phyloP scores from a whole-genome alignment of 2,797 vertebrate species.

The Cyprinodon diabolis region DNA sequence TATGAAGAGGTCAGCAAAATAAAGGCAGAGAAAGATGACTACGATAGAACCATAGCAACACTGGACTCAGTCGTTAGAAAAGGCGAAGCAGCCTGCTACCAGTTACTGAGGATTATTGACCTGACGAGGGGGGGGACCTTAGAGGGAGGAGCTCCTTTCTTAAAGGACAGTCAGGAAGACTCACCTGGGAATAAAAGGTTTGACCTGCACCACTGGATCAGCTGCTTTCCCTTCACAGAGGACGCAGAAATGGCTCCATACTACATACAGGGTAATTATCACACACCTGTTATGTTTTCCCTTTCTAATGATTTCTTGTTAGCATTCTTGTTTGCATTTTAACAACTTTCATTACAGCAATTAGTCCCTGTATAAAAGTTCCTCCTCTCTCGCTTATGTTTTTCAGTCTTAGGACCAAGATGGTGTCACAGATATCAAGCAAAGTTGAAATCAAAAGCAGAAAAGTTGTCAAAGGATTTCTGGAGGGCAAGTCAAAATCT shows the following conservation, averaged over 20 bases:
- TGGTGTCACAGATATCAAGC: slow-evolving; percentile 18
- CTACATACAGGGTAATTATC: slow-evolving; percentile 25
- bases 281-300: no score
- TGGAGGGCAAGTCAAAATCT: slow-evolving; percentile 18
- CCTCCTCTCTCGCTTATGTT: no score
- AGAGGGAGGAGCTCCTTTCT: background rate
- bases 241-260: background rate
- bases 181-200: background rate
- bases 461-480: background rate
- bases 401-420: slow-evolving; percentile 14
- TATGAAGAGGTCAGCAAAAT: slow-evolving; percentile 33
- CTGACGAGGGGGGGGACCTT: slow-evolving; percentile 26
- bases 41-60: slow-evolving; percentile 15
- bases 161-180: background rate
- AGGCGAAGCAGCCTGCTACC: slow-evolving; percentile 38
- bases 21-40: background rate
- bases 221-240: slow-evolving; percentile 36
- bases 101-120: slow-evolving; percentile 46
- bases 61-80: slow-evolving; percentile 22
- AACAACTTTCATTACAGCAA: no score
- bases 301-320: no score
- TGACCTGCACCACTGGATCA: slow-evolving; percentile 36
- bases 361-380: no score
- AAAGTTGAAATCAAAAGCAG: slow-evolving; percentile 23
- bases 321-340: no score